Evolutionary conservation across 2,113 vertebrate genomes (phyloP).

Genomic region (Oplegnathus fasciatus): DNA sequence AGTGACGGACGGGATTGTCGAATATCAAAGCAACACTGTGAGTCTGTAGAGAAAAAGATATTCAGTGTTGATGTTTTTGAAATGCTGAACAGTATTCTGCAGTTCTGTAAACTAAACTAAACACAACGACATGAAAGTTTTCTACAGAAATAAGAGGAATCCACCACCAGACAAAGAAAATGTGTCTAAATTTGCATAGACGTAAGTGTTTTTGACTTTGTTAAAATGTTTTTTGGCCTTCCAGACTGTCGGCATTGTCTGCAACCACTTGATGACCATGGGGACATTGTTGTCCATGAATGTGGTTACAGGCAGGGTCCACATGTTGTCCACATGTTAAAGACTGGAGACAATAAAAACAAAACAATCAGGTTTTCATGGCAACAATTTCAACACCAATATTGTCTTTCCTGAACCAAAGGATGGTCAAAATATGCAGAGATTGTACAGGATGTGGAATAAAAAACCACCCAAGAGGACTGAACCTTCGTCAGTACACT

Average conservation of each 20-base stretch:
- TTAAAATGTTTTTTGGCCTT: not conserved
- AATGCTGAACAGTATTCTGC: not conserved
- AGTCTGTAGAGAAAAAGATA: not conserved
- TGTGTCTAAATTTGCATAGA: not conserved
- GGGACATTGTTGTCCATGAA: conserved; percentile 41
- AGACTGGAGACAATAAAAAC: not conserved
- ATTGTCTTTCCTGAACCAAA: not conserved
- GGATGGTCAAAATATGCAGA: not conserved
- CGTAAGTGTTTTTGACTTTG: not conserved
- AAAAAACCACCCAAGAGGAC: not conserved
- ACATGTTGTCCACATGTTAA: not conserved
- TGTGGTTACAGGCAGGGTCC: conserved; percentile 2
- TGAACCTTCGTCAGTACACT: not conserved
- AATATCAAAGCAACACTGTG: not conserved
- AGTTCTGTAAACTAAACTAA: not conserved
- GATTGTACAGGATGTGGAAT: not conserved
- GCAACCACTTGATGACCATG: not conserved
- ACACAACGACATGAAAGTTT: not conserved
- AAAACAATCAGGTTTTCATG: conserved; percentile 1
- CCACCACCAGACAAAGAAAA: not conserved
- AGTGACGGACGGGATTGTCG: not conserved
- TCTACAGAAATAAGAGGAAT: not conserved
- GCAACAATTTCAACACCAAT: not conserved
- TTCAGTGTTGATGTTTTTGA: too few species aligned
- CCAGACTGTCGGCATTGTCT: conserved; percentile 15